Percentiles rank a stretch among this genome's conserved stretches.
Evolutionary conservation across 2,797 vertebrate genomes (phyloP).

Genomic region (Clarias fuscus): DNA sequence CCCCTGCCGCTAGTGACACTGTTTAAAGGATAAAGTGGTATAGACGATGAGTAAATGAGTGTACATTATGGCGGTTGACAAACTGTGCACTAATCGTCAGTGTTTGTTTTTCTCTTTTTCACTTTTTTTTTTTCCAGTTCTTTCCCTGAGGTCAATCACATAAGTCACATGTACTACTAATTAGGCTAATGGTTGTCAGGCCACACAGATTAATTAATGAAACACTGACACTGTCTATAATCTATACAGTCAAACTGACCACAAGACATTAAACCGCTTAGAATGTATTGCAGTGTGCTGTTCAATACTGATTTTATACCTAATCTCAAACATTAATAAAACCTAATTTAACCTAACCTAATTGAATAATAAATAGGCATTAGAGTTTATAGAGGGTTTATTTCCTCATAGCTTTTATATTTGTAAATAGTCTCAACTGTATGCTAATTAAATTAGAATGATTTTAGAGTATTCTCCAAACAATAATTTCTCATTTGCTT

Average conservation of each 20-base stretch:
- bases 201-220: background rate
- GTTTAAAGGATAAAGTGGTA: too few relatives aligned
- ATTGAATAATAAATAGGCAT: background rate
- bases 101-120: background rate
- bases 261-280: background rate
- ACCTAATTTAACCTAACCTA: too few relatives aligned
- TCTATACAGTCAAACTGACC: background rate
- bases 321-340: background rate
- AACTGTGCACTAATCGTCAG: background rate
- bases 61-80: too few relatives aligned
- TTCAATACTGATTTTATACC: background rate
- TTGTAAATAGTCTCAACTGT: background rate
- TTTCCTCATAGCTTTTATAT: background rate
- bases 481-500: background rate
- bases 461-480: background rate
- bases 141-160: background rate
- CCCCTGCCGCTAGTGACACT: too few relatives aligned
- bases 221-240: background rate
- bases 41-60: too few relatives aligned
- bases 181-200: background rate
- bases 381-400: background rate
- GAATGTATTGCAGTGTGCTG: background rate
- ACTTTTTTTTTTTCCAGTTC: background rate
- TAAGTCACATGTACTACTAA: background rate
- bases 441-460: background rate